These are phyloP conservation scores for Hippocampus barbouri DNA, from an alignment of 2,113 vertebrate genomes.

Conservation along the genomic window DNA sequence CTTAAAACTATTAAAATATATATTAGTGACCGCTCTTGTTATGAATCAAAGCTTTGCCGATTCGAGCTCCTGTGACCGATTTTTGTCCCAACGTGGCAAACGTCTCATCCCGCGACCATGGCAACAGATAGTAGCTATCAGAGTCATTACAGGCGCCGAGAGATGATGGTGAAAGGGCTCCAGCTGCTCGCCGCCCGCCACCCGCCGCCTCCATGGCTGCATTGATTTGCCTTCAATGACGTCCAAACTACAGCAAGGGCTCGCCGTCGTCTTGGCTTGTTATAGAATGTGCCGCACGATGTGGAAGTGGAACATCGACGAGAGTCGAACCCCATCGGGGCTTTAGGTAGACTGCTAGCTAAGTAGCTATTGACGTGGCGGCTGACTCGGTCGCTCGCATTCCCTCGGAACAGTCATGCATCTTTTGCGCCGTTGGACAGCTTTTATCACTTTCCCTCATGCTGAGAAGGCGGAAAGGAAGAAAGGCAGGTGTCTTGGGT, in stretches of 20 bases:
- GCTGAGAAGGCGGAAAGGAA: conserved; percentile 38
- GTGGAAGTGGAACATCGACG: conserved; percentile 23
- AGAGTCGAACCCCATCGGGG: conserved; percentile 14
- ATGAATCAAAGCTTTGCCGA: neutral
- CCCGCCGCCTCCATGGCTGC: conserved; percentile 23
- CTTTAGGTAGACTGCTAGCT: conserved; percentile 22
- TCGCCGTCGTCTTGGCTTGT: conserved; percentile 18
- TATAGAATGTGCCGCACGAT: conserved; percentile 31
- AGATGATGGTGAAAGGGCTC: conserved; percentile 40
- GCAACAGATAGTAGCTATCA: conserved; percentile 38
- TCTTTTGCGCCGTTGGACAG: neutral
- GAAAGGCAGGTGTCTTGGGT: conserved; percentile 43
- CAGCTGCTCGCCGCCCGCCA: conserved; percentile 5
- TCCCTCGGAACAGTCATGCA: neutral
- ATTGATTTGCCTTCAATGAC: conserved; percentile 51
- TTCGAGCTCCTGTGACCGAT: neutral
- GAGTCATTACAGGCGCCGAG: conserved; percentile 40
- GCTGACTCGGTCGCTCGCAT: conserved; percentile 40
- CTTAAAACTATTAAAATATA: neutral
- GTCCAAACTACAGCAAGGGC: conserved; percentile 43
- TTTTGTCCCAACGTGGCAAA: conserved; percentile 25
- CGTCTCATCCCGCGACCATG: conserved; percentile 24
- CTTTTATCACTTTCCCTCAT: conserved; percentile 8
- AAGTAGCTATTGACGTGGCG: conserved; percentile 32
- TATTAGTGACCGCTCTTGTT: neutral